Conservation (phyloP, 2,113 vertebrate genomes). For the Varanus salvator region DNA sequence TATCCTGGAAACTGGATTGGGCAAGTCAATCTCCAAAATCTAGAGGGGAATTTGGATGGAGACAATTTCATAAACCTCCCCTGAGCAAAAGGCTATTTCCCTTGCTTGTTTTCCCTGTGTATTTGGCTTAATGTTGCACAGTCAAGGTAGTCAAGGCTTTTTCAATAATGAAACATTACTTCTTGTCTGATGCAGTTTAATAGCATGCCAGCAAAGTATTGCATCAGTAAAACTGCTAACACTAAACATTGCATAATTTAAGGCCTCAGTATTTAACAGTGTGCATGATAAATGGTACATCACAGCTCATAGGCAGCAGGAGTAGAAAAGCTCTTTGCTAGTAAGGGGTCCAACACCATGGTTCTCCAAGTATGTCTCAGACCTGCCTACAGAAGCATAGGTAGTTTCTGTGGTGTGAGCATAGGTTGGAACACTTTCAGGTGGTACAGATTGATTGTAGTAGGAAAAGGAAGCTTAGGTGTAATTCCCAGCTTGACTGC, state of each 20-base stretch:
- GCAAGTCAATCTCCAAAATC: background rate
- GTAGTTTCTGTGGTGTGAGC: background rate
- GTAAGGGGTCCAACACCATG: background rate
- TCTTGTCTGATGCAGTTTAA: background rate
- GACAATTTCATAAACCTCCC: background rate
- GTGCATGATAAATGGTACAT: background rate
- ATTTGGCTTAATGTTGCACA: background rate
- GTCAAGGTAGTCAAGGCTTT: background rate
- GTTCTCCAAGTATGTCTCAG: background rate
- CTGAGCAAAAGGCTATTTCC: background rate
- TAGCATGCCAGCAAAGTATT: conserved; percentile 3
- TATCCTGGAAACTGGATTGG: background rate
- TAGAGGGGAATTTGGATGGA: background rate
- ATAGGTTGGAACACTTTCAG: no score
- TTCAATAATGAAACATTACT: background rate
- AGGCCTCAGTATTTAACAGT: conserved; percentile 10
- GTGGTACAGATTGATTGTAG: background rate
- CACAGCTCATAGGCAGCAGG: background rate
- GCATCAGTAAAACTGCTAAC: conserved; percentile 2
- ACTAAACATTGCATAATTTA: conserved; percentile 9
- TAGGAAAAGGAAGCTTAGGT: background rate
- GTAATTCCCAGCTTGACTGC: background rate
- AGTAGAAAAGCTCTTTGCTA: background rate
- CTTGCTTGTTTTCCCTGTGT: background rate
- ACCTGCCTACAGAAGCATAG: background rate